Percentiles rank a stretch among this genome's conserved stretches.
phyloP scores from a whole-genome alignment of 2,888 invertebrate genomes.

The Autographa pulchrina region DNA sequence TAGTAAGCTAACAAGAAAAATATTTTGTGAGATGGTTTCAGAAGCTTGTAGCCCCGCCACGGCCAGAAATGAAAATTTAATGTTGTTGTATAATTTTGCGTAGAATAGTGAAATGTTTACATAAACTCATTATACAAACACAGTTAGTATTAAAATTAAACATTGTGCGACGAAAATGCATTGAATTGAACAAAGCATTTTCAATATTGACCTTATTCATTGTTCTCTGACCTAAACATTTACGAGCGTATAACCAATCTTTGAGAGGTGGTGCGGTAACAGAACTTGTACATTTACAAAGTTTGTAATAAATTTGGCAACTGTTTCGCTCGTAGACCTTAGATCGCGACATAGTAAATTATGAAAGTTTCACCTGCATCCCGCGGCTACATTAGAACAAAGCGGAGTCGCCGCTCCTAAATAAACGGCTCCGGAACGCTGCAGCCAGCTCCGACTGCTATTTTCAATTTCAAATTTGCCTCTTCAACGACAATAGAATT shows the following conservation, averaged over 20 bases:
- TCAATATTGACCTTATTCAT: neutral
- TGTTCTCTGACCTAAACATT: neutral
- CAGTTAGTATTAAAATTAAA: neutral
- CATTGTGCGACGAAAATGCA: neutral
- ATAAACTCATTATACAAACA: neutral
- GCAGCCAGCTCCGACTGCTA: conserved; percentile 75
- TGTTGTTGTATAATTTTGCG: neutral
- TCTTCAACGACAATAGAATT: conserved; percentile 79
- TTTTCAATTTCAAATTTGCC: conserved; percentile 86
- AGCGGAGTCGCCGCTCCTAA: conserved; percentile 70
- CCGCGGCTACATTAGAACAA: conserved; percentile 75
- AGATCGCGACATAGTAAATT: conserved; percentile 70
- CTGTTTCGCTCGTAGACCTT: conserved; percentile 51
- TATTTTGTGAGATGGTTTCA: conserved; percentile 21
- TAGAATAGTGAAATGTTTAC: neutral
- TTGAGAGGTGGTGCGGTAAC: conserved; percentile 9
- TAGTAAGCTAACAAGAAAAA: conserved; percentile 33
- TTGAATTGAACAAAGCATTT: neutral
- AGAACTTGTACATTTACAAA: conserved; percentile 36
- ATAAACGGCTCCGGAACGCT: conserved; percentile 71
- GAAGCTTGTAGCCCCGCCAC: conserved; percentile 11
- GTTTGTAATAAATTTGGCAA: conserved; percentile 49
- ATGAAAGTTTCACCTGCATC: conserved; percentile 77
- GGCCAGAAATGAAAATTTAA: neutral
- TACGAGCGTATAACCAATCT: neutral